Evolutionary conservation across 2,113 vertebrate species (phyloP).

Genomic region (Ochotona princeps): DNA sequence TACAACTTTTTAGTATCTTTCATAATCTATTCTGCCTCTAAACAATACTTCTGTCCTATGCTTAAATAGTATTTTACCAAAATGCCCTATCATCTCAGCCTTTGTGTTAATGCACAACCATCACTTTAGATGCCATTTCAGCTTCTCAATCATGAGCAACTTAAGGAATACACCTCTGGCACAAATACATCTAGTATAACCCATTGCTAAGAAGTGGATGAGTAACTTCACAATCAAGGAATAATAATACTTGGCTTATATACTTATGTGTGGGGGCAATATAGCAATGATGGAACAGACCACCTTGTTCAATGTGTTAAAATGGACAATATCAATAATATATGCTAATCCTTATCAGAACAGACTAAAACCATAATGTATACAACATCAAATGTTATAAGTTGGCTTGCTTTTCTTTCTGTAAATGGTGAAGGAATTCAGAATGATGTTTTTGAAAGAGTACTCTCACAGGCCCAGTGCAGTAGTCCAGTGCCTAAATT

Average conservation of each 20-base stretch:
- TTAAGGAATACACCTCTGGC: constrained; percentile 19
- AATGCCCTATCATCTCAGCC: not conserved
- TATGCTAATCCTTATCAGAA: not conserved
- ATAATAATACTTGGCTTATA: not conserved
- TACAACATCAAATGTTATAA: not conserved
- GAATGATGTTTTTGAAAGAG: not conserved
- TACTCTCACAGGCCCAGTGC: not conserved
- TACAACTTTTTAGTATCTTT: not conserved
- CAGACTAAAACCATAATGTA: not conserved
- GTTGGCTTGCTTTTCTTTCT: not conserved
- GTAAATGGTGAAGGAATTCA: not conserved
- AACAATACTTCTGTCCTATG: not conserved
- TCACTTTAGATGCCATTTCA: not conserved
- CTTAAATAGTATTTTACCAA: not conserved
- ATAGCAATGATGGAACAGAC: constrained; percentile 9
- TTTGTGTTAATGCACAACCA: not conserved
- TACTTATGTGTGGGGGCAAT: not conserved
- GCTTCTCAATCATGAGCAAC: not conserved
- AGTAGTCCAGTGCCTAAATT: too few relatives aligned
- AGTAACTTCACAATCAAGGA: not conserved
- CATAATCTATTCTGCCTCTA: not conserved
- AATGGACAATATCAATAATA: not conserved
- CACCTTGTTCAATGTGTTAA: not conserved
- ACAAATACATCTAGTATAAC: not conserved
- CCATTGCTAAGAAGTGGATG: not conserved